Evolutionary conservation across 92 coral and sea anemone genomes (phyloP).

Genomic region (Chrysogorgia sp.): DNA sequence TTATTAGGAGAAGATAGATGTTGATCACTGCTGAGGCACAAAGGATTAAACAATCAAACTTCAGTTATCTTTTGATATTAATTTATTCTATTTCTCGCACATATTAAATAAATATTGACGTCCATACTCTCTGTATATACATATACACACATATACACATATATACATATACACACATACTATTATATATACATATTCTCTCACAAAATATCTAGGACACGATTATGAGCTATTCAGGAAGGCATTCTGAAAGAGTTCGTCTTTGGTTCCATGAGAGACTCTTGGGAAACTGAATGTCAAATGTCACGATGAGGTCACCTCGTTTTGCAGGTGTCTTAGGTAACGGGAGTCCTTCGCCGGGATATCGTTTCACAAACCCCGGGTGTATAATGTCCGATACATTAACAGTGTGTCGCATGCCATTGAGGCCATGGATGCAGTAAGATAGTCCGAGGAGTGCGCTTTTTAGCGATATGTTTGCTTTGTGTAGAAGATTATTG

Average conservation of each 20-base stretch:
- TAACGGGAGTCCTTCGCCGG: slow-evolving; percentile 89
- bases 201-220: background rate
- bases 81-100: too few species aligned
- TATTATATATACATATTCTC: background rate
- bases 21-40: too few species aligned
- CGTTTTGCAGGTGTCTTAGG: slow-evolving; percentile 76
- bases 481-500: slow-evolving; percentile 81
- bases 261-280: slow-evolving; percentile 77
- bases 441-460: slow-evolving; percentile 84
- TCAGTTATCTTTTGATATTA: too few species aligned
- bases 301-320: slow-evolving; percentile 87
- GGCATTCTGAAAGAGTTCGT: slow-evolving; percentile 51
- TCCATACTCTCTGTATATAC: too few species aligned
- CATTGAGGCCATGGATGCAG: slow-evolving; percentile 84
- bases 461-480: slow-evolving; percentile 78
- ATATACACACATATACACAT: too few species aligned
- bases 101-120: too few species aligned
- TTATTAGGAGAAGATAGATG: too few species aligned
- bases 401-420: slow-evolving; percentile 74
- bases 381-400: slow-evolving; percentile 93
- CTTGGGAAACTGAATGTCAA: slow-evolving; percentile 93
- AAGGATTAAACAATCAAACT: too few species aligned
- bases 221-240: slow-evolving; percentile 11
- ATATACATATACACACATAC: background rate
- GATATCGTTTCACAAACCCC: slow-evolving; percentile 86